These are phyloP conservation scores for Mus spretus DNA, from an alignment of 2,797 vertebrate species.

Conservation along the genomic window DNA sequence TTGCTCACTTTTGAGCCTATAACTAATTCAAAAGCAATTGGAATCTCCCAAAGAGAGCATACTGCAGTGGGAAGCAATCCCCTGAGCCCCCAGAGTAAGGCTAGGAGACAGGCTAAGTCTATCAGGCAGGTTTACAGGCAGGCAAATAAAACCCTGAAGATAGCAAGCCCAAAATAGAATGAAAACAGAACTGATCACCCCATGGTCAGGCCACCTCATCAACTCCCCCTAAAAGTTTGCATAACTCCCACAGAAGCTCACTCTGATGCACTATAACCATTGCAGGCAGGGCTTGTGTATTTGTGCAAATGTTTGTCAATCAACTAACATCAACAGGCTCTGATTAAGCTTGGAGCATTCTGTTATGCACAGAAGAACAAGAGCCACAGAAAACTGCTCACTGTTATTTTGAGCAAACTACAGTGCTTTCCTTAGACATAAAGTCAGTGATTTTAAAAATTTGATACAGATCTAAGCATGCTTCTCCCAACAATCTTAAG, in stretches of 20 bases:
- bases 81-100: slow-evolving; percentile 15
- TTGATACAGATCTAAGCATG: neutral
- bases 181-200: neutral
- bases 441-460: neutral
- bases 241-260: neutral
- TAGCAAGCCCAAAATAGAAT: slow-evolving; percentile 37
- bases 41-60: slow-evolving; percentile 73
- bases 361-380: neutral
- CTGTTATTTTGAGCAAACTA: neutral
- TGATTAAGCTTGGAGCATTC: neutral
- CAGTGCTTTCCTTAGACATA: neutral
- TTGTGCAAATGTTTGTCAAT: neutral
- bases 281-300: neutral
- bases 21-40: slow-evolving; percentile 83
- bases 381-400: neutral
- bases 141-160: slow-evolving; percentile 17
- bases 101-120: slow-evolving; percentile 28
- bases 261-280: neutral
- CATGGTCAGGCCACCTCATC: neutral
- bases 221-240: slow-evolving; percentile 9
- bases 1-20: slow-evolving; percentile 67
- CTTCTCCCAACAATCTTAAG: neutral
- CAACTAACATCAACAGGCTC: neutral
- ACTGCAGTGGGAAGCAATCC: slow-evolving; percentile 53
- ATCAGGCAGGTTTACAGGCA: neutral